A percentile compares a stretch with the other conserved stretches of the same genome.
phyloP scores from a whole-genome alignment of 2,113 vertebrate species.

The Telmatochromis sp. region DNA sequence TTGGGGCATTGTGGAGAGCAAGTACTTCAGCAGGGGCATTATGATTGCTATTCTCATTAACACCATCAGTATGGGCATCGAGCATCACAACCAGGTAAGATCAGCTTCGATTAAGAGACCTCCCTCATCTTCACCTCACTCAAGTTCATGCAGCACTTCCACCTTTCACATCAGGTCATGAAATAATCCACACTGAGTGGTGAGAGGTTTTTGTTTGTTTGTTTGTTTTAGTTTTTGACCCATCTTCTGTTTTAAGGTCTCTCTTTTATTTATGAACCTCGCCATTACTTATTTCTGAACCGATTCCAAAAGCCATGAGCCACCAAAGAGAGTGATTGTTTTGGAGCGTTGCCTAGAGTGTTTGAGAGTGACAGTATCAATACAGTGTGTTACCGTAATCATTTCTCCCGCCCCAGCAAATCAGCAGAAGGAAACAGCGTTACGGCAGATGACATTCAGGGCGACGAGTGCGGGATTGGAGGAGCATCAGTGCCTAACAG shows the following conservation, averaged over 20 bases:
- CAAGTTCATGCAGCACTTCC: neutral
- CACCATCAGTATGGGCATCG: constrained; percentile 98
- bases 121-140: neutral
- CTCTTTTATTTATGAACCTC: neutral
- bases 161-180: neutral
- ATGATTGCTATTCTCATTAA: constrained; percentile 98
- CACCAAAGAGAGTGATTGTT: neutral
- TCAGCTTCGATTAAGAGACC: neutral
- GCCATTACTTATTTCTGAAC: neutral
- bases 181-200: neutral
- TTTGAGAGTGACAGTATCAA: neutral
- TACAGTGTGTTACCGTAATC: neutral
- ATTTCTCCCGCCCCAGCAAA: neutral
- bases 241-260: neutral
- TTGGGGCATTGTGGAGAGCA: constrained; percentile 97
- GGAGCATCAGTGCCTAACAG: neutral
- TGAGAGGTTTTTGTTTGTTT: neutral
- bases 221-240: neutral
- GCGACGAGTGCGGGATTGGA: constrained; percentile 7
- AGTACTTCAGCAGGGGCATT: constrained; percentile 96
- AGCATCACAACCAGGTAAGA: constrained; percentile 93
- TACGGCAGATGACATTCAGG: constrained; percentile 22
- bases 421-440: neutral
- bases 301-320: neutral
- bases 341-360: neutral